Evolutionary conservation across 2,113 vertebrate genomes (phyloP).

Genomic region (Beaufortia kweichowensis): DNA sequence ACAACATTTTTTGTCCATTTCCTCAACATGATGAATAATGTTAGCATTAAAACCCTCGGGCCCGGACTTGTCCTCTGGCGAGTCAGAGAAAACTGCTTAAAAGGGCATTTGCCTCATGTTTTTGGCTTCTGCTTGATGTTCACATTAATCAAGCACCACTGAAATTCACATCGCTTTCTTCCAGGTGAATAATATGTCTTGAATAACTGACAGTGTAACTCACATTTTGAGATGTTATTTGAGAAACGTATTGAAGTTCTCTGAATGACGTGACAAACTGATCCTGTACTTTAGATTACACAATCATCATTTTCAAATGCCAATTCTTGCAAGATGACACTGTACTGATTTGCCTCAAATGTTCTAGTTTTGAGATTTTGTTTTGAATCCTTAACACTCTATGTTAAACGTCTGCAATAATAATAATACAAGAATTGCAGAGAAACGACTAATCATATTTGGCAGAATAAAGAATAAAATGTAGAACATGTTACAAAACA

Average conservation of each 20-base stretch:
- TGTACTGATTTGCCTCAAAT: too few relatives aligned
- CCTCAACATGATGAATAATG: conserved; percentile 61
- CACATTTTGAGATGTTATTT: neutral
- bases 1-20: conserved; percentile 39
- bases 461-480: too few relatives aligned
- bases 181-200: neutral
- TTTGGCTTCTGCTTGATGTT: conserved; percentile 33
- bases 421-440: too few relatives aligned
- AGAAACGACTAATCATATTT: too few relatives aligned
- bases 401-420: too few relatives aligned
- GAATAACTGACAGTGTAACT: neutral
- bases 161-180: neutral
- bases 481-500: too few relatives aligned
- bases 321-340: neutral
- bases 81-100: conserved; percentile 41
- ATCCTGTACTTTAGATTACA: neutral
- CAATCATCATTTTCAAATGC: neutral
- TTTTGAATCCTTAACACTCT: too few relatives aligned
- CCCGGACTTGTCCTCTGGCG: conserved; percentile 51
- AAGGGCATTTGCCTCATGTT: conserved; percentile 47
- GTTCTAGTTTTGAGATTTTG: too few relatives aligned
- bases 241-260: conserved; percentile 1
- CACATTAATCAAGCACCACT: conserved; percentile 20
- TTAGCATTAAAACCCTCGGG: conserved; percentile 32
- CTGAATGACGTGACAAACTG: neutral